These are phyloP conservation scores for Calyptommatus sinebrachiatus DNA, from an alignment of 2,113 vertebrate genomes.

Conservation along the genomic window DNA sequence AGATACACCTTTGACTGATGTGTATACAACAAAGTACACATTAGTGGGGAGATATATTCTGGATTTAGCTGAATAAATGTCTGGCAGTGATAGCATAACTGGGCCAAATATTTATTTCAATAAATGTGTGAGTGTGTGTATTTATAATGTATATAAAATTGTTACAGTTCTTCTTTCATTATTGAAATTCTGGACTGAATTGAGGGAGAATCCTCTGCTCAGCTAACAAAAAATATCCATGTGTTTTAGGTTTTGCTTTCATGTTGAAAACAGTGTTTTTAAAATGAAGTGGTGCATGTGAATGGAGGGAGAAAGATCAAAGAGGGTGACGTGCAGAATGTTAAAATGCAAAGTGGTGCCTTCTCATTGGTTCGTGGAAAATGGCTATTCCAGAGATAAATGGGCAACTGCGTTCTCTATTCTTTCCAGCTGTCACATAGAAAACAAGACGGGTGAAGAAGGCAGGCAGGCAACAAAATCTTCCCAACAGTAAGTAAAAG, in stretches of 20 bases:
- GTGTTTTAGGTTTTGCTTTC: not conserved
- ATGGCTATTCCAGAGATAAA: constrained; percentile 66
- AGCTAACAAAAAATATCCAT: not conserved
- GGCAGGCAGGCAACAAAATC: constrained; percentile 10
- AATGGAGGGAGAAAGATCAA: constrained; percentile 5
- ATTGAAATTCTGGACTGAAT: not conserved
- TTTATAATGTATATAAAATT: not conserved
- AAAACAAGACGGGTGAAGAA: constrained; percentile 39
- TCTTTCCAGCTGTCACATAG: constrained; percentile 64
- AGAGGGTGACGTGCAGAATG: constrained; percentile 51
- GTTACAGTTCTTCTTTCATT: not conserved
- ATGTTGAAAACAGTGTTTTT: accelerated
- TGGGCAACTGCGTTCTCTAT: constrained; percentile 57
- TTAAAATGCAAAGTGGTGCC: constrained; percentile 49
- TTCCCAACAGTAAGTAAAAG: constrained; percentile 68
- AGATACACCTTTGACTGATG: not conserved
- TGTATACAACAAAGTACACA: not conserved
- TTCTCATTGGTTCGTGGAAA: constrained; percentile 75
- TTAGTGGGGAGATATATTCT: not conserved
- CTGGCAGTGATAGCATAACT: not conserved
- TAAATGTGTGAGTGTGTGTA: not conserved
- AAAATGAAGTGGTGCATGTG: constrained; percentile 26
- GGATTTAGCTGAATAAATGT: not conserved
- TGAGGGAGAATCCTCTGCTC: not conserved
- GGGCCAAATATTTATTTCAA: not conserved